A percentile compares a stretch with the other conserved stretches of the same genome.
These are phyloP conservation scores for Sebastes taczanowskii DNA, from an alignment of 2,797 vertebrate genomes.

Conservation along the genomic window DNA sequence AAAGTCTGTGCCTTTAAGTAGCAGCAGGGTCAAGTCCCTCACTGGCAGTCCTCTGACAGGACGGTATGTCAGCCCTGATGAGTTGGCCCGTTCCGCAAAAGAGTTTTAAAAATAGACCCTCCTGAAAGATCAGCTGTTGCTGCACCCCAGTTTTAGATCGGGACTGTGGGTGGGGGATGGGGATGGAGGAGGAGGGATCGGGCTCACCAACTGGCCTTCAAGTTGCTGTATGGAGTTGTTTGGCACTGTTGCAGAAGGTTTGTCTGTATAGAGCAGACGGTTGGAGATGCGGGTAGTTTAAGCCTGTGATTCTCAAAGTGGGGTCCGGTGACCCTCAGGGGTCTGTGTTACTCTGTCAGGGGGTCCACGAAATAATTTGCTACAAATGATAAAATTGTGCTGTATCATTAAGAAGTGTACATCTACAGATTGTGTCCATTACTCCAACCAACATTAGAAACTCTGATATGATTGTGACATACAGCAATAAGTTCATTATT, in stretches of 20 bases:
- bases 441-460: too few relatives aligned
- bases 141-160: constrained; percentile 62
- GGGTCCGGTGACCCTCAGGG: too few relatives aligned
- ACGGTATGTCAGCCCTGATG: constrained; percentile 74
- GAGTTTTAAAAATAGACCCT: constrained; percentile 83
- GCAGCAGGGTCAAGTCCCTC: constrained; percentile 46
- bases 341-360: too few relatives aligned
- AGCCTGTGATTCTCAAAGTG: not conserved
- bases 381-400: too few relatives aligned
- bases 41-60: constrained; percentile 58
- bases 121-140: constrained; percentile 82
- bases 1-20: constrained; percentile 64
- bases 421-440: too few relatives aligned
- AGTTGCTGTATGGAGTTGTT: not conserved
- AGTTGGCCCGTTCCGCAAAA: constrained; percentile 74
- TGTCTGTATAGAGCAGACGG: not conserved
- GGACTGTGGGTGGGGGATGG: constrained; percentile 35
- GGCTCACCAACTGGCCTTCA: constrained; percentile 22
- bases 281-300: not conserved
- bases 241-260: not conserved
- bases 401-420: too few relatives aligned
- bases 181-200: constrained; percentile 12
- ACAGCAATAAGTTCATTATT: too few relatives aligned
- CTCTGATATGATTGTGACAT: too few relatives aligned
- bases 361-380: too few relatives aligned